These are phyloP conservation scores for Leucoptera coffeella DNA, from an alignment of 2,888 invertebrate genomes.

Conservation along the genomic window DNA sequence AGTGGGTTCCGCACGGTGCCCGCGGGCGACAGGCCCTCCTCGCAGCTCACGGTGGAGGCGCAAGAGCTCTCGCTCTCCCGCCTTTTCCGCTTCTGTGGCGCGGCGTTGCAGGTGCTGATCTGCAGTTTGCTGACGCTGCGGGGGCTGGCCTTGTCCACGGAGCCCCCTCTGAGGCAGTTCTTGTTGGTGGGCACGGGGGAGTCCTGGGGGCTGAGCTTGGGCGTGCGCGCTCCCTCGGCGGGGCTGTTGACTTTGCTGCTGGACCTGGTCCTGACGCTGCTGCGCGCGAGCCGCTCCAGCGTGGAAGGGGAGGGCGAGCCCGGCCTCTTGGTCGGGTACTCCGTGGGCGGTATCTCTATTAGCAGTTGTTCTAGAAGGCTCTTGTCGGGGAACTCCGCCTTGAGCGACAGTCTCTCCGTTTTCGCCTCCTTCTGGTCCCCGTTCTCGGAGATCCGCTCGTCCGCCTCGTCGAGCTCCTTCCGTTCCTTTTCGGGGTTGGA, in stretches of 20 bases:
- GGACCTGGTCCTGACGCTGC: constrained; percentile 59
- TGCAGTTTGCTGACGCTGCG: no score
- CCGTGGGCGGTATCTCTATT: constrained; percentile 72
- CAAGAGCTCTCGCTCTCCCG: constrained; percentile 73
- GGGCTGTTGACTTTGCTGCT: constrained; percentile 65
- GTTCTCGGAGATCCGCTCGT: constrained; percentile 17
- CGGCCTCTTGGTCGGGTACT: constrained; percentile 42
- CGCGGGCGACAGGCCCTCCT: constrained; percentile 34
- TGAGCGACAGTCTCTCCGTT: constrained; percentile 28
- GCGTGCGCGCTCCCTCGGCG: constrained; percentile 43
- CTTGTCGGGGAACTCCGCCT: constrained; percentile 48
- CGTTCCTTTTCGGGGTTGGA: constrained; percentile 64
- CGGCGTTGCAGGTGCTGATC: no score
- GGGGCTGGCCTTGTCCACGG: constrained; percentile 29
- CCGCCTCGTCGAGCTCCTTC: constrained; percentile 32
- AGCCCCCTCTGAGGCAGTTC: constrained; percentile 25
- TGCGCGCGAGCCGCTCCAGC: constrained; percentile 33
- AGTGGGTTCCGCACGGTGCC: no score
- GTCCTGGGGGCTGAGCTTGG: constrained; percentile 38
- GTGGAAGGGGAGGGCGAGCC: constrained; percentile 42
- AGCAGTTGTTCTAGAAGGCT: constrained; percentile 71
- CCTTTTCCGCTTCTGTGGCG: constrained; percentile 60
- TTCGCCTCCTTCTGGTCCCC: constrained; percentile 17
- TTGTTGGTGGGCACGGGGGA: constrained; percentile 25
- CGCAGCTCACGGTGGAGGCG: constrained; percentile 58